Percentiles rank a stretch among this genome's conserved stretches.
Evolutionary conservation across 2,888 invertebrate genomes (phyloP).

Genomic region (Chrysolina oricalcia): DNA sequence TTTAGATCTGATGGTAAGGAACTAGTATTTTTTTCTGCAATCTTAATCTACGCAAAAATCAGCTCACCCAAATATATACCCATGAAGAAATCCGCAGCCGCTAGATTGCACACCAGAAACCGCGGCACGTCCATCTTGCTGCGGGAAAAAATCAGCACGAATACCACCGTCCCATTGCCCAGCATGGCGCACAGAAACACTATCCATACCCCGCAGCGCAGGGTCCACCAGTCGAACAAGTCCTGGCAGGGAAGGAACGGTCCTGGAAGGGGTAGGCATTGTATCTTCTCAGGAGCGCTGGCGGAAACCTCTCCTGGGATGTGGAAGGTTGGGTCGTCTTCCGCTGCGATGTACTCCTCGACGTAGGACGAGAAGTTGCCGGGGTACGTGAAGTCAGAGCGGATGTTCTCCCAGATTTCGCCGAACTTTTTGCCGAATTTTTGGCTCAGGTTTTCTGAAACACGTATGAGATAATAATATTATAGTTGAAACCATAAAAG

Average conservation of each 20-base stretch:
- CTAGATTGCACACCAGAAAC: constrained; percentile 96
- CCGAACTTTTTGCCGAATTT: constrained; percentile 82
- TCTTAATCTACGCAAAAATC: too few relatives aligned
- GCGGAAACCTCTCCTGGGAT: constrained; percentile 61
- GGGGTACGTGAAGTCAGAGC: constrained; percentile 81
- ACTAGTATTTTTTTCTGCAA: neutral
- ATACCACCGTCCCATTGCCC: constrained; percentile 96
- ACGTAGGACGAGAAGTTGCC: constrained; percentile 81
- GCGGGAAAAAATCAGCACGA: constrained; percentile 91
- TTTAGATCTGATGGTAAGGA: too few relatives aligned
- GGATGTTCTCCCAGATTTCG: constrained; percentile 81
- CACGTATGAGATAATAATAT: neutral
- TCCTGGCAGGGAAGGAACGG: constrained; percentile 97
- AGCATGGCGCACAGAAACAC: constrained; percentile 96
- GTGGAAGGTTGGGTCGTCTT: constrained; percentile 72
- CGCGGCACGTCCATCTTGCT: constrained; percentile 97
- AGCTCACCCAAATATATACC: constrained; percentile 88
- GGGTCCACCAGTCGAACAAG: constrained; percentile 97
- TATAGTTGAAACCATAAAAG: too few relatives aligned
- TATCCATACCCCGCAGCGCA: constrained; percentile 97
- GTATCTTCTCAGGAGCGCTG: constrained; percentile 73
- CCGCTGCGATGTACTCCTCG: constrained; percentile 81
- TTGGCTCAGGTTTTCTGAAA: constrained; percentile 81
- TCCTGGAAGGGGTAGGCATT: constrained; percentile 90
- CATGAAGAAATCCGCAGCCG: constrained; percentile 98